These are phyloP conservation scores for Andrena hattorfiana DNA, from an alignment of 2,888 invertebrate species.

Conservation along the genomic window DNA sequence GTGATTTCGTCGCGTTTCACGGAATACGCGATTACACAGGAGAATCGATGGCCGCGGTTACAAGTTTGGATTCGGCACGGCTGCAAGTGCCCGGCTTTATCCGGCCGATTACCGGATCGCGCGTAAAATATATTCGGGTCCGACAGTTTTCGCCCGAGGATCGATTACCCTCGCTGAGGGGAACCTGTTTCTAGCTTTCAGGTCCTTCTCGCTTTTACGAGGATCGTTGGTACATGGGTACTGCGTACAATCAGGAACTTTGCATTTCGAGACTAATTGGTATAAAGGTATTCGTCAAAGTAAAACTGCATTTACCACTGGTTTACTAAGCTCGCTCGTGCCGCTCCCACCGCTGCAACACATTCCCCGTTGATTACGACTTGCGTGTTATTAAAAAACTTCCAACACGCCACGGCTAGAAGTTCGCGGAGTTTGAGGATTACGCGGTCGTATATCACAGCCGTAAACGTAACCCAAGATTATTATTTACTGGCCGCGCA, in stretches of 20 bases:
- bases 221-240: not conserved
- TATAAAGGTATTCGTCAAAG: not conserved
- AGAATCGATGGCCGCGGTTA: constrained; percentile 47
- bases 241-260: not conserved
- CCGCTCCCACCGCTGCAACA: not conserved
- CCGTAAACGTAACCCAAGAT: constrained; percentile 35
- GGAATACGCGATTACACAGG: constrained; percentile 53
- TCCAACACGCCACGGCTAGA: constrained; percentile 4
- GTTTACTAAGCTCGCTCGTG: not conserved
- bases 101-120: constrained; percentile 25
- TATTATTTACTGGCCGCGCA: constrained; percentile 37
- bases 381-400: constrained; percentile 53
- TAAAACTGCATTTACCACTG: not conserved
- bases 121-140: constrained; percentile 38
- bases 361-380: constrained; percentile 8
- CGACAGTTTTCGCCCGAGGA: constrained; percentile 1
- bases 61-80: constrained; percentile 23
- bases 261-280: not conserved
- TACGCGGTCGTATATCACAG: constrained; percentile 21
- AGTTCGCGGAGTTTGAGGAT: constrained; percentile 31
- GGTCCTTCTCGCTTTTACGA: constrained; percentile 5
- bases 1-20: constrained; percentile 49
- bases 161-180: constrained; percentile 1
- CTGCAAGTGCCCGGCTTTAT: constrained; percentile 39
- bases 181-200: not conserved